Percentiles rank a stretch among this genome's conserved stretches.
phyloP scores from a whole-genome alignment of 92 coral and sea anemone species.

The Palythoa grandis region DNA sequence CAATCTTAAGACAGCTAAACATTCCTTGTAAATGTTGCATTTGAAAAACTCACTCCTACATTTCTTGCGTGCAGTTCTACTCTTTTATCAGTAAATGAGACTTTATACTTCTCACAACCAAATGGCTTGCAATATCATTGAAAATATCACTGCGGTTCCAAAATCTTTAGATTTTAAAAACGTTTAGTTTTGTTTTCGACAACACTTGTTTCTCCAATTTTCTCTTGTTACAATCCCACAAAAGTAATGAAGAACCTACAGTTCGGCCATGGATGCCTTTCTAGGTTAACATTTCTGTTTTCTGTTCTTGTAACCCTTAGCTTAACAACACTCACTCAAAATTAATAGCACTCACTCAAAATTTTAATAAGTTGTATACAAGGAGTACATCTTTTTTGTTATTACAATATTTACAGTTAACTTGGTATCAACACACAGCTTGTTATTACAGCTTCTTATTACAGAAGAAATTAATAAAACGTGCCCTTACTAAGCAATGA shows the following conservation, averaged over 20 bases:
- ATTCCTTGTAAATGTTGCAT: background rate
- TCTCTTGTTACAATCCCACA: too few species aligned
- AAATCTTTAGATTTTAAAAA: too few species aligned
- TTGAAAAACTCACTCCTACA: background rate
- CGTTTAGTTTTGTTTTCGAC: too few species aligned
- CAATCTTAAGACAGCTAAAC: conserved; percentile 19
- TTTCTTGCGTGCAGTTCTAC: too few species aligned
- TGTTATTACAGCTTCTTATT: background rate
- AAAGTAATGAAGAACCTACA: too few species aligned
- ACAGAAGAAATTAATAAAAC: background rate
- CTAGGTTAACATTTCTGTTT: background rate
- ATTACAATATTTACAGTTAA: background rate
- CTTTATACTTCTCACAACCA: background rate
- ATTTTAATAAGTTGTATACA: background rate
- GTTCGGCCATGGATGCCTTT: too few species aligned
- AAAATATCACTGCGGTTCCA: background rate
- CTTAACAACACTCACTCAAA: background rate
- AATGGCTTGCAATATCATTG: background rate
- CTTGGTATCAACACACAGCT: background rate
- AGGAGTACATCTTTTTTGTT: background rate
- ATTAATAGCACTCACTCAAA: background rate
- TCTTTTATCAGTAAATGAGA: background rate
- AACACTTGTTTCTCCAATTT: background rate
- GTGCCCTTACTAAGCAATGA: background rate
- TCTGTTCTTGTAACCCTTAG: background rate